Evolutionary conservation across 2,113 vertebrate genomes (phyloP).

Genomic region (Rousettus leschenaultii): DNA sequence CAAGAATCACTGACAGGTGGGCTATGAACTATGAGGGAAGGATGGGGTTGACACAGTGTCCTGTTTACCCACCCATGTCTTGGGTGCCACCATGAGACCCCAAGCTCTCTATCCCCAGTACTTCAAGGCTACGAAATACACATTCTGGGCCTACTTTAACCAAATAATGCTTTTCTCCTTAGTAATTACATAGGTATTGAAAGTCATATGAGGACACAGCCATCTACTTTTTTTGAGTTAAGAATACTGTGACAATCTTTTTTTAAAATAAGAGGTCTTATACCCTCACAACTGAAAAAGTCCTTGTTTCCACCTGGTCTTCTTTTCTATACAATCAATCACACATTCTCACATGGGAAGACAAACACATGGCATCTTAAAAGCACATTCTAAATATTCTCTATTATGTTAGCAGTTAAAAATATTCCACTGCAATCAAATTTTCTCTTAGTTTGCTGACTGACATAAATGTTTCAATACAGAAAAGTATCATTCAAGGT

Average conservation of each 20-base stretch:
- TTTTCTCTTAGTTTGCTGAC: constrained; percentile 45
- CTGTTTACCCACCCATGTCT: not conserved
- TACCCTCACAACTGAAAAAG: not conserved
- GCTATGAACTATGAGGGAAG: not conserved
- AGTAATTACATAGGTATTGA: not conserved
- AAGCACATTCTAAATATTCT: constrained; percentile 49
- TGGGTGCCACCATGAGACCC: not conserved
- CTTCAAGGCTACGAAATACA: not conserved
- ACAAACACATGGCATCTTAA: constrained; percentile 33
- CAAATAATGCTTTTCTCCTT: not conserved
- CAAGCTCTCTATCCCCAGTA: not conserved
- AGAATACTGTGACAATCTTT: not conserved
- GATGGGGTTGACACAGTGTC: not conserved
- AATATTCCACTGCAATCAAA: constrained; percentile 73
- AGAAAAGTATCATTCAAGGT: constrained; percentile 75
- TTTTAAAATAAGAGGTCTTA: not conserved
- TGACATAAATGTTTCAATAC: constrained; percentile 66
- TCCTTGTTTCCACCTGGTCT: not conserved
- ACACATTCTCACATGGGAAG: constrained; percentile 39
- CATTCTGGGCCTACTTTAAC: not conserved
- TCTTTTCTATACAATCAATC: not conserved
- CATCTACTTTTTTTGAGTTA: not conserved
- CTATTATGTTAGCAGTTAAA: constrained; percentile 70
- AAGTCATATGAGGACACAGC: not conserved
- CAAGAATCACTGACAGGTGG: not conserved